phyloP scores from a whole-genome alignment of 35 echinoderm and acorn worm genomes.

The Lytechinus variegatus region DNA sequence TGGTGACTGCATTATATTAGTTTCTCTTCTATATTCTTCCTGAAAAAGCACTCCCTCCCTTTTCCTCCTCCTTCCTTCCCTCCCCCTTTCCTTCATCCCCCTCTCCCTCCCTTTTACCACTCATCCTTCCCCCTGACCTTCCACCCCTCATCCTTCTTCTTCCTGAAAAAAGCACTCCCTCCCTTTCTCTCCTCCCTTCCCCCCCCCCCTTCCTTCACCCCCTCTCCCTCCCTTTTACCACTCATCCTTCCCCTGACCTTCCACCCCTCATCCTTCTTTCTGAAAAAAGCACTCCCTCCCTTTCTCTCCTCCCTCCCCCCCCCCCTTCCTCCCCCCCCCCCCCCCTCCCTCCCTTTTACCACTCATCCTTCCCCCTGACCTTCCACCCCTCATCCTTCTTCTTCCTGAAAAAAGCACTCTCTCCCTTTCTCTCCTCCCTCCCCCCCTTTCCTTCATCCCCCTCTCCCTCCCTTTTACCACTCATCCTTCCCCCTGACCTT shows the following conservation, averaged over 20 bases:
- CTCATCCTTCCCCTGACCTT: neutral
- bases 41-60: slow-evolving; percentile 53
- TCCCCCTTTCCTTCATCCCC: neutral
- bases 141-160: neutral
- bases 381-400: neutral
- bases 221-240: neutral
- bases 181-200: neutral
- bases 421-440: neutral
- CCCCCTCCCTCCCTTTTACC: neutral
- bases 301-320: neutral
- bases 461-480: neutral
- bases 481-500: too few relatives aligned
- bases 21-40: neutral
- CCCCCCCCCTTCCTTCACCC: too few relatives aligned
- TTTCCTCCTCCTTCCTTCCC: neutral
- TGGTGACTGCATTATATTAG: too few relatives aligned
- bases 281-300: slow-evolving; percentile 56
- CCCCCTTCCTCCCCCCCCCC: too few relatives aligned
- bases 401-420: neutral
- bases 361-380: neutral
- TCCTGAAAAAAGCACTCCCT: slow-evolving; percentile 59
- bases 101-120: neutral
- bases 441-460: neutral
- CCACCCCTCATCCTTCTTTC: neutral
- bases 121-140: too few relatives aligned